Evolutionary conservation across 2,113 vertebrate species (phyloP).

Genomic region (Corvus cornix): DNA sequence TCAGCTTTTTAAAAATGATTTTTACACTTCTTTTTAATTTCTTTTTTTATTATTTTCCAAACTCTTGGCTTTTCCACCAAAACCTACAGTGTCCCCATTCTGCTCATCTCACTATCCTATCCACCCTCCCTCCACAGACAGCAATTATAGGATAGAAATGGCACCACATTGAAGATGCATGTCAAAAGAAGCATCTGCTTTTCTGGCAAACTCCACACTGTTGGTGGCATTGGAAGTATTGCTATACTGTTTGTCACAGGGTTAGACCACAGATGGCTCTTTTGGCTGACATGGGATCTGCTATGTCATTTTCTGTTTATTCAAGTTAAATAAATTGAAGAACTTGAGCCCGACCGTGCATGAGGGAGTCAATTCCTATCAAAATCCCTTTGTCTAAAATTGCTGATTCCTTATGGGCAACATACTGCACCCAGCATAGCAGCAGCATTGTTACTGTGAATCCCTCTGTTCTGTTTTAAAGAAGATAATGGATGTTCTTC

Average conservation of each 20-base stretch:
- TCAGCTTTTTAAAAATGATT: not conserved
- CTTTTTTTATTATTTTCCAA: not conserved
- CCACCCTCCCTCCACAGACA: not conserved
- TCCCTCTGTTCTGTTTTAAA: not conserved
- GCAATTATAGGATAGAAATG: slow-evolving; percentile 28
- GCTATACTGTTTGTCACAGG: slow-evolving; percentile 55
- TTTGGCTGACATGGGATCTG: slow-evolving; percentile 59
- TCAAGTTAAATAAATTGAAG: slow-evolving; percentile 48
- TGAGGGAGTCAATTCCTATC: not conserved
- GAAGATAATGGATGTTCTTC: not conserved
- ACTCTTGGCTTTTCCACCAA: not conserved
- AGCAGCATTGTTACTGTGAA: not conserved
- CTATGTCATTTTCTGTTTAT: slow-evolving; percentile 48
- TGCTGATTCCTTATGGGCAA: not conserved
- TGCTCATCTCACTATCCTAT: slow-evolving; percentile 16
- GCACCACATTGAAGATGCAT: not conserved
- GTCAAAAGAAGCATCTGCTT: slow-evolving; percentile 70
- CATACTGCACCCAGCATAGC: not conserved
- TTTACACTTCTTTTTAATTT: not conserved
- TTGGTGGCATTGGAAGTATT: slow-evolving; percentile 61
- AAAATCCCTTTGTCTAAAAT: not conserved
- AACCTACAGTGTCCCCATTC: not conserved
- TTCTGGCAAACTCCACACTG: slow-evolving; percentile 60
- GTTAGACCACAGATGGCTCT: slow-evolving; percentile 64
- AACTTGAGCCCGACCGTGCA: not conserved